These are phyloP conservation scores for Peromyscus melanophrys DNA, from an alignment of 2,797 vertebrate species.

Conservation along the genomic window DNA sequence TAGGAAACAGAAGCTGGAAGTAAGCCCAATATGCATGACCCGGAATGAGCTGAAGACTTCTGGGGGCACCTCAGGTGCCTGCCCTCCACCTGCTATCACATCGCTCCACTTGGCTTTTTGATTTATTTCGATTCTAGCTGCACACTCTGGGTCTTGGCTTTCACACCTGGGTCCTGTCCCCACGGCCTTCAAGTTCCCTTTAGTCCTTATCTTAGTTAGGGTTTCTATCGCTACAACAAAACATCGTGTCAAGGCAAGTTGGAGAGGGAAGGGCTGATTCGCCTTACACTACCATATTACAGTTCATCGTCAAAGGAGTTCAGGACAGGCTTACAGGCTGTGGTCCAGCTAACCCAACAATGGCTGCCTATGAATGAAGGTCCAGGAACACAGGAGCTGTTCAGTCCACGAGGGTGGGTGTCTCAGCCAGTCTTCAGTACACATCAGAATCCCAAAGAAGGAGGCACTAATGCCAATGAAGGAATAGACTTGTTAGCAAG, in stretches of 20 bases:
- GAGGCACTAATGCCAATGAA: background rate
- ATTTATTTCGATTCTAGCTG: background rate
- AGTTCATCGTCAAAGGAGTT: background rate
- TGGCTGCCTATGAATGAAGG: background rate
- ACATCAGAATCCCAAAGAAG: background rate
- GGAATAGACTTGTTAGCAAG: background rate
- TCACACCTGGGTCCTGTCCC: background rate
- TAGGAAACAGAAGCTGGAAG: background rate
- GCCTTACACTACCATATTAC: no score
- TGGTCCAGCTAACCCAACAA: background rate
- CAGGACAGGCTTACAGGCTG: background rate
- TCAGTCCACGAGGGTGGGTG: background rate
- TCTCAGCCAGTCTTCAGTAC: background rate
- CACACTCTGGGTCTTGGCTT: background rate
- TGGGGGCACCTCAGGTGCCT: background rate
- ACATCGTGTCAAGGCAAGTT: background rate
- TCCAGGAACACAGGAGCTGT: background rate
- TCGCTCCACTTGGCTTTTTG: background rate
- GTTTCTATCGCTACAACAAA: no score
- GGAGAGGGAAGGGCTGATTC: background rate
- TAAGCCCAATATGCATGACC: background rate
- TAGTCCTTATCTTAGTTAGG: background rate
- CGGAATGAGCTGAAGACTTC: background rate
- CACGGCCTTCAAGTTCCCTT: background rate
- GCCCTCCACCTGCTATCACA: background rate